Evolutionary conservation across 2,797 vertebrate species (phyloP), one percentile per base, ranked within the genome.

Genomic region (Cheirogaleus major): DNA sequence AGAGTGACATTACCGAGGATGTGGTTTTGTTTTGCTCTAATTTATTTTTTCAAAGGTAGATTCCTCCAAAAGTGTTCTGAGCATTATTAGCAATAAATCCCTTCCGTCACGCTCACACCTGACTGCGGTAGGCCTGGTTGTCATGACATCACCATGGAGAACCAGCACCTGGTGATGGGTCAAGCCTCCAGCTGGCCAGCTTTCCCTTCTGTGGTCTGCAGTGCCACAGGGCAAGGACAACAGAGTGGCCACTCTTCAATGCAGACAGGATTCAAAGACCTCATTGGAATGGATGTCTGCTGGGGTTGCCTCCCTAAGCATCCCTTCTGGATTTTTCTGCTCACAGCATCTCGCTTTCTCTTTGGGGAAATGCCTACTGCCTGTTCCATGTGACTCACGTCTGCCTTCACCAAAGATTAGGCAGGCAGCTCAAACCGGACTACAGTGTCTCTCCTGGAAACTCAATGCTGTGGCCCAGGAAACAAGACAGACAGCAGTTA

Each of bases 101-200:
- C 84, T 92, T 73, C 35, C 72, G 84, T 76, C 63, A 61, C 17
- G 32, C 32, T 69, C 32, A 8, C 32, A n/a, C 45, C 70, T 63
- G 59, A 50, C 80, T 41, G 20, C n/a, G 50, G 50, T 43, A 27
- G 61, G 61, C 48, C 83, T 84, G 61, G 95, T 63, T 90, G 57
- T 65, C 70, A 57, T 83, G 76, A 61, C 59, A 35, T 50, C 5
- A 0, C 18, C 4, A 20, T 81, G 87, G 69, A 84, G 45, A 85
- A 18, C 17, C 43, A 50, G 20, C 27, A 72, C 45, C 50, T 20
- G 48, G n/a, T 20, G 91, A 65, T 2, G 12, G 82, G 72, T 32
- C 35, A 45, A 7, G 52, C 7, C 50, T 80, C 82, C 63, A 18
- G 82, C 22, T 32, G 50, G 50, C 48, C 48, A 45, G 69, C 55